Evolutionary conservation across 1,140 invertebrate genomes (phyloP).

Genomic region (Drosophila kepulauana): DNA sequence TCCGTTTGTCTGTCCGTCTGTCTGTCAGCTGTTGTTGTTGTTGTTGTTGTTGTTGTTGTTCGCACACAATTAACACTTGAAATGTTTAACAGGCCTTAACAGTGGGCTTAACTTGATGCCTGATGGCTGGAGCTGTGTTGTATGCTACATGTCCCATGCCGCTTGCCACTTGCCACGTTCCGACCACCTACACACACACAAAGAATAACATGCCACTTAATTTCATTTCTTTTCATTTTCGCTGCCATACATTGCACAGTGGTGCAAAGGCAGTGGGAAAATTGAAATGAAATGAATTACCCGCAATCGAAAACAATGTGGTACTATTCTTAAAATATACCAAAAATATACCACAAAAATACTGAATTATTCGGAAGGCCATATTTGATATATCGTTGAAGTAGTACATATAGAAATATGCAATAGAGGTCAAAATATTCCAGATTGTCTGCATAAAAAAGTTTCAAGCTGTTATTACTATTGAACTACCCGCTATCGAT

Average conservation of each 20-base stretch:
- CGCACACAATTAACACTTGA: conserved; percentile 77
- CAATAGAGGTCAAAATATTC: too few species aligned
- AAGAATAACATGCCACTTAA: conserved; percentile 73
- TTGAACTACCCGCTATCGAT: too few species aligned
- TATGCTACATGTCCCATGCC: conserved; percentile 25
- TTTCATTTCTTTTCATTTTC: conserved; percentile 76
- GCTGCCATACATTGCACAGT: conserved; percentile 51
- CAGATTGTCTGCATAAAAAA: too few species aligned
- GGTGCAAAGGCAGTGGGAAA: neutral
- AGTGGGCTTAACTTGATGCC: conserved; percentile 49
- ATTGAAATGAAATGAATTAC: too few species aligned
- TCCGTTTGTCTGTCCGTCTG: conserved; percentile 1
- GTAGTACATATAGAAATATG: too few species aligned
- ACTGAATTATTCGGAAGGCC: too few species aligned
- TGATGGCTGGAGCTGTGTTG: neutral
- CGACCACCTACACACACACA: conserved; percentile 35
- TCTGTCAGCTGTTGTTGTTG: conserved; percentile 10
- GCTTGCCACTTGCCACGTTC: conserved; percentile 39
- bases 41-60: conserved; percentile 64
- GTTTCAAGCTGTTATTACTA: too few species aligned
- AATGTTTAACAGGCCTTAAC: conserved; percentile 72
- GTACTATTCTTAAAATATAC: too few species aligned
- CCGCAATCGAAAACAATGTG: too few species aligned
- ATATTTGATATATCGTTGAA: too few species aligned
- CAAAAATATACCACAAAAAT: too few species aligned